phyloP scores from a whole-genome alignment of 2,888 invertebrate species.

The Clistopyga incitator region DNA sequence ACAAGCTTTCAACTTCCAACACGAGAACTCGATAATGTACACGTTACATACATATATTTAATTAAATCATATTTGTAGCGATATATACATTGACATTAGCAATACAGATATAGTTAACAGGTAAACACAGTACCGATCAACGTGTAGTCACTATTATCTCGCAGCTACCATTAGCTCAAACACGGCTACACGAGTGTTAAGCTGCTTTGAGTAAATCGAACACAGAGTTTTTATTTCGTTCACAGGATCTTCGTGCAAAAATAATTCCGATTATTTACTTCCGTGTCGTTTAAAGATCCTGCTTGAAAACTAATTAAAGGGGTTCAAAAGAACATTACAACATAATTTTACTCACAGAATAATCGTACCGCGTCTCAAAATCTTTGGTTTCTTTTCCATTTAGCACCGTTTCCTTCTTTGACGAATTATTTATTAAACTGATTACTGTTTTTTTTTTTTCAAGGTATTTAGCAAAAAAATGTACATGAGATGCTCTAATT shows the following conservation, averaged over 20 bases:
- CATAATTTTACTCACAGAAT: slow-evolving; percentile 7
- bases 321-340: slow-evolving; percentile 20
- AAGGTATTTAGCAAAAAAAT: not conserved
- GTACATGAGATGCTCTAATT: not conserved
- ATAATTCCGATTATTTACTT: slow-evolving; percentile 18
- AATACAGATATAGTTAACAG: slow-evolving; percentile 22
- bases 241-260: slow-evolving; percentile 35
- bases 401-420: slow-evolving; percentile 40
- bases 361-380: slow-evolving; percentile 24
- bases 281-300: slow-evolving; percentile 49
- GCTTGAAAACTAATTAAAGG: slow-evolving; percentile 34
- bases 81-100: slow-evolving; percentile 45
- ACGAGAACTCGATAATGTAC: slow-evolving; percentile 10
- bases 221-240: slow-evolving; percentile 34
- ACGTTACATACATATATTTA: slow-evolving; percentile 25
- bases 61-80: slow-evolving; percentile 13
- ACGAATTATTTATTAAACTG: slow-evolving; percentile 6
- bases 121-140: slow-evolving; percentile 21
- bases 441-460: not conserved
- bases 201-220: slow-evolving; percentile 54
- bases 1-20: not conserved
- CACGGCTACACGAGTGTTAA: slow-evolving; percentile 17
- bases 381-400: slow-evolving; percentile 56
- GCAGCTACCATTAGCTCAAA: slow-evolving; percentile 1
- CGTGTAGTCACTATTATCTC: slow-evolving; percentile 11